Evolutionary conservation across 1,140 invertebrate species (phyloP).

Genomic region (Calephelis virginiensis): DNA sequence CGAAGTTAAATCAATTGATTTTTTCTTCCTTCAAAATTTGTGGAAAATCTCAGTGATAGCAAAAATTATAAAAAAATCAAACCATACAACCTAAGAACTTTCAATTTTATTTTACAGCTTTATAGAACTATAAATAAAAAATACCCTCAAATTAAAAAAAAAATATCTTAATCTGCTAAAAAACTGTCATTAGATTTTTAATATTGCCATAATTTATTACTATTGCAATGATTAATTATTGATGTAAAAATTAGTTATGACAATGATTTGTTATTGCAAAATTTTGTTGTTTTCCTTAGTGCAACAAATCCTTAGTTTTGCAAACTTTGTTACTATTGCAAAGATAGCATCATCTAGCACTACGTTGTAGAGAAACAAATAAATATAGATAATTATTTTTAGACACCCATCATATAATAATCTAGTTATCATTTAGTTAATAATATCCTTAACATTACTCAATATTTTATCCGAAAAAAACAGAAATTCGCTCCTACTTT

Average conservation of each 20-base stretch:
- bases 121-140: neutral
- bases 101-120: constrained; percentile 7
- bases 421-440: neutral
- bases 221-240: constrained; percentile 1
- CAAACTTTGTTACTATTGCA: constrained; percentile 2
- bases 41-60: too few species aligned
- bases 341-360: neutral
- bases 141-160: neutral
- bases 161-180: neutral
- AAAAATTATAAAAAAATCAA: too few species aligned
- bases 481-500: constrained; percentile 70
- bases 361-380: neutral
- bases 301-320: too few species aligned
- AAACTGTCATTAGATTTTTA: neutral
- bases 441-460: neutral
- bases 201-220: neutral
- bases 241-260: neutral
- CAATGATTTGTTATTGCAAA: neutral
- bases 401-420: neutral
- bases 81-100: neutral
- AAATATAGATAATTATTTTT: neutral
- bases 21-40: too few species aligned
- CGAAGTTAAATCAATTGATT: too few species aligned
- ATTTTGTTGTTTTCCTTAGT: too few species aligned
- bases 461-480: neutral